phyloP scores from a whole-genome alignment of 2,797 vertebrate species.

The Paramormyrops hopkinsi region DNA sequence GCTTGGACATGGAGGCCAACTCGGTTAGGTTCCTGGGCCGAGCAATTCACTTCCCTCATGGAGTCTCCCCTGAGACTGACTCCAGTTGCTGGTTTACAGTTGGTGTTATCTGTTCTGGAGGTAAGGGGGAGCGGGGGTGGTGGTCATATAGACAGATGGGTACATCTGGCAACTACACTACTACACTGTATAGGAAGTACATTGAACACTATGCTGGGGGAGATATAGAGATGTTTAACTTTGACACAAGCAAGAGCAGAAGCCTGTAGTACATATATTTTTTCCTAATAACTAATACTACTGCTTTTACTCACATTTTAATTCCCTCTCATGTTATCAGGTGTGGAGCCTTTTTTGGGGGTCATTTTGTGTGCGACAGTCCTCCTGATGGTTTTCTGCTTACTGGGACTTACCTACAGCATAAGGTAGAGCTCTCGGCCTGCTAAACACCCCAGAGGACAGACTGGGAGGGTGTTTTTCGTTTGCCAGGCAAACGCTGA shows the following conservation, averaged over 20 bases:
- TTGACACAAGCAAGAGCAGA: not conserved
- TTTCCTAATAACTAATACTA: not conserved
- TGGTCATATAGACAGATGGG: not conserved
- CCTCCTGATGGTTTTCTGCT: conserved; percentile 28
- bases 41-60: conserved; percentile 63
- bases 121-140: conserved; percentile 38
- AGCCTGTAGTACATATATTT: not conserved
- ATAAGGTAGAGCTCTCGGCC: conserved; percentile 37
- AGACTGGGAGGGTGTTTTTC: not conserved
- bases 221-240: not conserved
- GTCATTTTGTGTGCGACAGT: conserved; percentile 26
- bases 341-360: conserved; percentile 34
- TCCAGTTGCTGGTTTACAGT: conserved; percentile 67
- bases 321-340: conserved; percentile 26
- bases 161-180: not conserved
- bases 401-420: conserved; percentile 32
- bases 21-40: conserved; percentile 59
- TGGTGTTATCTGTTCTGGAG: conserved; percentile 64
- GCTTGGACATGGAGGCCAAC: conserved; percentile 59
- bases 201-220: not conserved
- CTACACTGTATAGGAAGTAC: not conserved
- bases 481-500: not conserved
- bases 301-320: not conserved
- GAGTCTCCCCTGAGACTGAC: conserved; percentile 56
- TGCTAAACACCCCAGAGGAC: not conserved